phyloP scores from a whole-genome alignment of 2,888 invertebrate species.

The Nephrocerus scutellatus region DNA sequence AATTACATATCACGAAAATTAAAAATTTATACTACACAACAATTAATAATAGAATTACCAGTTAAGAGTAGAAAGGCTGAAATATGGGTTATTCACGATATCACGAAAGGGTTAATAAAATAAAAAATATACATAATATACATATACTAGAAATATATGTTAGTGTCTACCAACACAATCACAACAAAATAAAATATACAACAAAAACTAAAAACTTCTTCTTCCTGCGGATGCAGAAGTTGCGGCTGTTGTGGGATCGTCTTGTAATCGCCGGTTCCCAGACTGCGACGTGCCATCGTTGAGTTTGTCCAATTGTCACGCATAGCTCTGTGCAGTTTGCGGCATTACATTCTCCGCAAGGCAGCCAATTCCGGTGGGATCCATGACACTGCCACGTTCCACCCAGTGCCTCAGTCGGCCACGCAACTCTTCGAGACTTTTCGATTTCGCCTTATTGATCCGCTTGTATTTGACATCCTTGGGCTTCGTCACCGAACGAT shows the following conservation, averaged over 20 bases:
- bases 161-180: too few relatives aligned
- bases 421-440: slow-evolving; percentile 75
- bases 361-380: slow-evolving; percentile 26
- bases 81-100: too few relatives aligned
- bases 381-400: slow-evolving; percentile 57
- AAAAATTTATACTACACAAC: too few relatives aligned
- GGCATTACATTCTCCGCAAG: slow-evolving; percentile 38
- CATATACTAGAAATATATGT: too few relatives aligned
- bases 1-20: too few relatives aligned
- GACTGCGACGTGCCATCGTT: slow-evolving; percentile 18
- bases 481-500: slow-evolving; percentile 81
- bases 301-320: slow-evolving; percentile 47
- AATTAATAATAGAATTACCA: too few relatives aligned
- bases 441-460: slow-evolving; percentile 84
- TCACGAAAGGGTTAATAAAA: too few relatives aligned
- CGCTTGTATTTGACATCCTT: slow-evolving; percentile 87
- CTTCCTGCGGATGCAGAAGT: slow-evolving; percentile 2
- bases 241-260: slow-evolving; percentile 15
- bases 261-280: slow-evolving; percentile 9
- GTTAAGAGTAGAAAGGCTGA: too few relatives aligned
- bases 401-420: slow-evolving; percentile 80
- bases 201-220: too few relatives aligned
- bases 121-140: too few relatives aligned
- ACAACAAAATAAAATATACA: too few relatives aligned
- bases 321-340: slow-evolving; percentile 54